Evolutionary conservation across 1,140 invertebrate genomes (phyloP).

Genomic region (Papilio xuthus): DNA sequence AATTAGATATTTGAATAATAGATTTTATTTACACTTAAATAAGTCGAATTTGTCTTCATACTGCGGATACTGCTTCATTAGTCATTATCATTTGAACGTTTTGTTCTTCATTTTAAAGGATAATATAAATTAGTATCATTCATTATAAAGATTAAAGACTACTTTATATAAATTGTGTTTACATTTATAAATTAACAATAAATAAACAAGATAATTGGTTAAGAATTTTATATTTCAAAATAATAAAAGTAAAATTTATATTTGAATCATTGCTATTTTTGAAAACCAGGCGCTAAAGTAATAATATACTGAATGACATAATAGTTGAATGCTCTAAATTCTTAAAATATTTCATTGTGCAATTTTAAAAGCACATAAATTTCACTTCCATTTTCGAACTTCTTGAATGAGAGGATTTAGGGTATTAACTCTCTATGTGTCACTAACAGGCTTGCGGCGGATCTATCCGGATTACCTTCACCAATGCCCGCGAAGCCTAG

Average conservation of each 20-base stretch:
- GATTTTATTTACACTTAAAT: constrained; percentile 14
- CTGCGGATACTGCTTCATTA: background rate
- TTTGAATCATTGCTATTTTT: background rate
- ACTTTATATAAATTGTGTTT: background rate
- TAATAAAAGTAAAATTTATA: background rate
- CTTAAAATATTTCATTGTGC: background rate
- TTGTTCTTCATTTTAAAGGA: background rate
- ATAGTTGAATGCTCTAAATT: background rate
- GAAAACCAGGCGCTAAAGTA: background rate
- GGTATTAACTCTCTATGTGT: constrained; percentile 2
- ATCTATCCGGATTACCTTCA: constrained; percentile 19
- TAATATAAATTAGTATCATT: background rate
- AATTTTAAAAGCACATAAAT: constrained; percentile 6
- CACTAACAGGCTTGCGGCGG: constrained; percentile 14
- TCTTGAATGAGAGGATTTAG: constrained; percentile 9
- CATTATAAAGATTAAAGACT: background rate
- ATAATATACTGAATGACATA: background rate
- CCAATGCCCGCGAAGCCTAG: background rate
- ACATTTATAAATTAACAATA: background rate
- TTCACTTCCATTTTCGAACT: background rate
- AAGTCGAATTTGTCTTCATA: constrained; percentile 10
- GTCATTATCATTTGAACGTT: constrained; percentile 7
- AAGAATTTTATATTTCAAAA: background rate
- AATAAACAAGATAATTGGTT: background rate
- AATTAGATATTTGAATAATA: constrained; percentile 24